Evolutionary conservation across 2,888 invertebrate genomes (phyloP).

Genomic region (Steinernema scapterisci): DNA sequence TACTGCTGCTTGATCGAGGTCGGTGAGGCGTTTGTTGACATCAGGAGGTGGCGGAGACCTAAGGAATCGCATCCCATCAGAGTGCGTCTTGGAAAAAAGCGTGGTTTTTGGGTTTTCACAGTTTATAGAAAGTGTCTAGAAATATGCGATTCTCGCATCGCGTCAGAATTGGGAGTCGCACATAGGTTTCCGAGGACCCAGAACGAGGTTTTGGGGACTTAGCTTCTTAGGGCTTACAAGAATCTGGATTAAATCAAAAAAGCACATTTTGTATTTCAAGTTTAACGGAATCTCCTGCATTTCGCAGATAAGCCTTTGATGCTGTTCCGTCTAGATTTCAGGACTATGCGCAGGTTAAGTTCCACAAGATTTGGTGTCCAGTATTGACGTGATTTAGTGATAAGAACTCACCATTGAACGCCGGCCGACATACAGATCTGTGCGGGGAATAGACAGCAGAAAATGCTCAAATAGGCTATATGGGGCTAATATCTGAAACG

Average conservation of each 20-base stretch:
- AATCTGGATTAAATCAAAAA: too few species aligned
- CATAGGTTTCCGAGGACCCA: too few species aligned
- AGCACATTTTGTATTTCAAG: too few species aligned
- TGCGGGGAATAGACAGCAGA: background rate
- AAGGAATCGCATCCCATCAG: background rate
- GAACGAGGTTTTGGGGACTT: background rate
- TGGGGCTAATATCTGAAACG: background rate
- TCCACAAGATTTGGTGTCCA: too few species aligned
- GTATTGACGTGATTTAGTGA: too few species aligned
- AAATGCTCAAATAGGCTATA: background rate
- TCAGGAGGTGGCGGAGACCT: slow-evolving; percentile 30
- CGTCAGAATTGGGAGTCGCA: too few species aligned
- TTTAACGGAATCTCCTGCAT: too few species aligned
- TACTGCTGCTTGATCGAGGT: slow-evolving; percentile 21
- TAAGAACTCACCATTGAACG: slow-evolving; percentile 22
- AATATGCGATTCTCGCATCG: too few species aligned
- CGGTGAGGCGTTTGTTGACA: slow-evolving; percentile 26
- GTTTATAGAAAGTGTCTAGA: background rate
- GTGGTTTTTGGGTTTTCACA: background rate
- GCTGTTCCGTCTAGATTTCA: too few species aligned
- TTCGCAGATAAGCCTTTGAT: too few species aligned
- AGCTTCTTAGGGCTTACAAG: background rate
- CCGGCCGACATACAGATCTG: slow-evolving; percentile 26
- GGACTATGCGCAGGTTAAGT: too few species aligned
- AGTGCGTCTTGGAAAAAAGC: background rate